Base-by-base conservation (phyloP, 2,888 invertebrate species). In the Chrysolina americana region DNA sequence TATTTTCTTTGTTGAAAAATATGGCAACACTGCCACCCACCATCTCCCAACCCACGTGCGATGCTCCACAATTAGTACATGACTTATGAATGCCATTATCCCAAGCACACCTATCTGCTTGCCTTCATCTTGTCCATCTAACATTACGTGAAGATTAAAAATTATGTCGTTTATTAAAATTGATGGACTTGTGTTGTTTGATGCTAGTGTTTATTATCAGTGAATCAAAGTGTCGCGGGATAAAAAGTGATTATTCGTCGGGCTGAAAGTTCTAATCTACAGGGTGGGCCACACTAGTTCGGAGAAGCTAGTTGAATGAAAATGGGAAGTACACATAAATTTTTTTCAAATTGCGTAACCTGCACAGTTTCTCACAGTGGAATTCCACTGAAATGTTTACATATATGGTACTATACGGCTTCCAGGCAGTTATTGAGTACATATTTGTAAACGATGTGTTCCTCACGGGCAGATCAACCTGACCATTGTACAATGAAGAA, bases 51-150 rank as follows among this genome's bases (percentile, higher is more conserved):
- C 63, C 63, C 70, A 48, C 70, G 70, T 70, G 63, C 23, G 63
- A 66, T 62, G 56, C 47, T 74, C 64, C 75, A 79, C 79, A 80
- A 80, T 80, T 80, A 81, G 77, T 76, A 77, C 74, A 80, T 81
- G 81, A 81, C 76, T 80, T 80, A 81, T 81, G 78, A 80, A 75
- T 72, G 77, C 78, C 75, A 81, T 81, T 81, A 81, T 80, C 77
- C 69, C 71, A 73, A 80, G 78, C 80, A 80, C 81, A 80, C 80
- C 79, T 76, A 76, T 76, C 77, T 75, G 77, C 75, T 79, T 77
- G 75, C 73, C 78, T 63, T 71, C 76, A 74, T 73, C 78, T 80
- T 80, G 77, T 79, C 80, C 79, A 79, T 80, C 79, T 78, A 74
- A 71, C 71, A 76, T 74, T 78, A 75, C 70, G 59, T 74, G 76